These are phyloP conservation scores for Spinus pinus DNA, from an alignment of 2,797 vertebrate species.

Conservation along the genomic window DNA sequence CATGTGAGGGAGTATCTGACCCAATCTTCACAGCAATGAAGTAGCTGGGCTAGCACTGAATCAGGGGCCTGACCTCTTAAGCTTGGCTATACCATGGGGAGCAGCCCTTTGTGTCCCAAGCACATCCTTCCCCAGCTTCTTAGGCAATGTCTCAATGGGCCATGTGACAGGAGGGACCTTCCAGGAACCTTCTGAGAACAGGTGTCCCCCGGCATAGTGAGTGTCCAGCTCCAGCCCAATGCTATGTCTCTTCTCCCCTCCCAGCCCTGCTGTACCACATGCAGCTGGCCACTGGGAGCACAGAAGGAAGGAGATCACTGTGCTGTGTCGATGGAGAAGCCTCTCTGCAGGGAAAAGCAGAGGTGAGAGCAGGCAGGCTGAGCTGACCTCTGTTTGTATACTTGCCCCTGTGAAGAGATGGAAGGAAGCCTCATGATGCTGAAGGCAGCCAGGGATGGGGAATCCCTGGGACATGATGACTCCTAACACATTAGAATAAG, in stretches of 20 bases:
- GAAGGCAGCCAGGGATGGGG: not conserved
- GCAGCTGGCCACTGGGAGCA: not conserved
- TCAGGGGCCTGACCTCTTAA: not conserved
- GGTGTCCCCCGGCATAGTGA: fast-evolving
- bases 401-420: not conserved
- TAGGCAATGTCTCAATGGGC: not conserved
- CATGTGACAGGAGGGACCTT: not conserved
- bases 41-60: not conserved
- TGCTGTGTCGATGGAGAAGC: not conserved
- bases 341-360: not conserved
- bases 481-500: not conserved
- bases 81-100: not conserved
- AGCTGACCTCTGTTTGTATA: not conserved
- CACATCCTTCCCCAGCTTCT: not conserved
- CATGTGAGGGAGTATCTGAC: not conserved
- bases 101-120: not conserved
- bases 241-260: not conserved
- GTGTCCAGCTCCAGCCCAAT: not conserved
- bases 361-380: not conserved
- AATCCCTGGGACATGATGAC: not conserved
- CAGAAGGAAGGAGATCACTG: not conserved
- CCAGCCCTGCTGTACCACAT: not conserved
- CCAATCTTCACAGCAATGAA: not conserved
- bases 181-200: not conserved
- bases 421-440: not conserved